Base-by-base conservation (phyloP, 64 coral and sea anemone species). In the Astreopora myriophthalma region DNA sequence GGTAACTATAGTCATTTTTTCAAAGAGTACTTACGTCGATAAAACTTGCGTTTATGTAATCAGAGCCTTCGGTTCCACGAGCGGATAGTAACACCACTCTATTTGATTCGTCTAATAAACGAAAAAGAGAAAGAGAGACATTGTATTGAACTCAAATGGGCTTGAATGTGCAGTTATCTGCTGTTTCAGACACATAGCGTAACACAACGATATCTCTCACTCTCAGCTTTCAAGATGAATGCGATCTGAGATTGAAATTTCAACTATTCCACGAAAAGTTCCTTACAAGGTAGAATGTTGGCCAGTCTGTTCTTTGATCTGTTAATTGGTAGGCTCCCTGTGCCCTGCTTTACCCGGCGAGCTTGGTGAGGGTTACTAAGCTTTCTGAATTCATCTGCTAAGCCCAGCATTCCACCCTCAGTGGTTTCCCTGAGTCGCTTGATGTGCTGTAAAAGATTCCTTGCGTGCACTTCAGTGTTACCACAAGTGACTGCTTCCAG, bases 211-310 rank as follows among this genome's bases (percentile, higher is more conserved):
- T 16, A 55, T 55, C 51, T 55, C 6, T 44, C 40, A 44, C 6
- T 5, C 11, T 44, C 11, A 44, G 40, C 3, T 55, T 55, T 55
- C 51, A 55, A 55, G 16, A 16, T 55, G 51, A 3, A 55, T 16
- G 12, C 12, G 17, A 3, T 14, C 40, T 8, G 40, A 19, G 13
- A 55, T 55, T 55, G 12, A 55, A 55, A 55, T 10, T 16, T 34
- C 28, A 40, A n/a, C n/a, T n/a, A n/a, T n/a, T n/a, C n/a, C 12
- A 67, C 40, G 24, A 69, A 27, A 26, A 79, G 57, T 40, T 39
- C 85, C 97, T 76, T 96, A 99, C 97, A 96, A 65, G 97, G 97
- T 44, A 99, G 61, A 73, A 99, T 99, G 22, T 99, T 99, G 6
- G 97, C 87, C 44, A 95, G 64, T 84, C 97, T 92, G 70, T 99